Evolutionary conservation across 2,113 vertebrate species (phyloP).

Genomic region (Columba livia): DNA sequence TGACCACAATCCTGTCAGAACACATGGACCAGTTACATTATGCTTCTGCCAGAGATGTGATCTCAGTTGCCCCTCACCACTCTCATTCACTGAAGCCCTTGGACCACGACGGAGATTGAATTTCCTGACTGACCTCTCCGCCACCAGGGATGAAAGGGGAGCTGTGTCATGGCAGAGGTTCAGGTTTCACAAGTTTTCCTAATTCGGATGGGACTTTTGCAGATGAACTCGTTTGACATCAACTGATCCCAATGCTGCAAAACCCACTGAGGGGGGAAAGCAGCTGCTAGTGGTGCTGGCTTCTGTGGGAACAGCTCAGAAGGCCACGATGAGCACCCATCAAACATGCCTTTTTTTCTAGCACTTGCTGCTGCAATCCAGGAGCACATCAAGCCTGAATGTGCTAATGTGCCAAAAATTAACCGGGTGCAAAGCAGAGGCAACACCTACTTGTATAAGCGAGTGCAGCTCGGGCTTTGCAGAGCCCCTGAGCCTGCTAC

Average conservation of each 20-base stretch:
- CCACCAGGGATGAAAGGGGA: background rate
- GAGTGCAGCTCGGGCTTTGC: fast-evolving
- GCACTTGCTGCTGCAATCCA: background rate
- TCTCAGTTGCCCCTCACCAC: background rate
- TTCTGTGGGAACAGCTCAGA: background rate
- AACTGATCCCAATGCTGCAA: background rate
- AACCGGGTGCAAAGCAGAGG: background rate
- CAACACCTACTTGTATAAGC: background rate
- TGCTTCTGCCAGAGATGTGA: background rate
- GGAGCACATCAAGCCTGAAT: background rate
- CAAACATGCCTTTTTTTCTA: background rate
- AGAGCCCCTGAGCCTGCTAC: fast-evolving
- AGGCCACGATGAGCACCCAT: fast-evolving
- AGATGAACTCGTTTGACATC: background rate
- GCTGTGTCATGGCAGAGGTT: background rate
- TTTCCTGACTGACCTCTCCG: background rate
- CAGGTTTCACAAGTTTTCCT: constrained; percentile 1
- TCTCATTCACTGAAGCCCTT: background rate
- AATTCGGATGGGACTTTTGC: background rate
- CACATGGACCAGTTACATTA: fast-evolving
- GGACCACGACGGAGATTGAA: background rate
- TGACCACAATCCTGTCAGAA: background rate
- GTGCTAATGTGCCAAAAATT: background rate
- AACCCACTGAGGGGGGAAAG: background rate
- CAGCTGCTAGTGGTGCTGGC: background rate